Evolutionary conservation across 2,888 invertebrate genomes (phyloP).

Genomic region (Sphinx pinastri): DNA sequence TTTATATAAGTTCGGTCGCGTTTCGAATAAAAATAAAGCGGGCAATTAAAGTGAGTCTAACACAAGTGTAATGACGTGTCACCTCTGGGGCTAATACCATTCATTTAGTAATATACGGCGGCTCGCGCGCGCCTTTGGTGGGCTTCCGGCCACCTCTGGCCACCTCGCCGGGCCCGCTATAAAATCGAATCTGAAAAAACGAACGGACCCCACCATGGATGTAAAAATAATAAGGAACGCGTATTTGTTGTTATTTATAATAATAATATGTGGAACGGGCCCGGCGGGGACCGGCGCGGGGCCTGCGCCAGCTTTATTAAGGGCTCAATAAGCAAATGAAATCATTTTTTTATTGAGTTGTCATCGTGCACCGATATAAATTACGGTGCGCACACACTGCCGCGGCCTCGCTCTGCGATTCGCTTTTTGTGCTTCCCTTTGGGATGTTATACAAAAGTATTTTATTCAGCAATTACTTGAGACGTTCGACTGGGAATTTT

Average conservation of each 20-base stretch:
- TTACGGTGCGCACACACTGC: constrained; percentile 69
- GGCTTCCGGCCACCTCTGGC: constrained; percentile 59
- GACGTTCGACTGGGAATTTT: constrained; percentile 79
- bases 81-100: constrained; percentile 53
- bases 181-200: constrained; percentile 55
- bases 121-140: constrained; percentile 65
- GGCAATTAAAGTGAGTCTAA: constrained; percentile 57
- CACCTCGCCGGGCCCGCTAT: constrained; percentile 45
- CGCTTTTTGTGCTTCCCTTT: constrained; percentile 78
- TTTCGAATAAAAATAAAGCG: constrained; percentile 21
- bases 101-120: constrained; percentile 51
- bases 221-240: constrained; percentile 65
- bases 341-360: constrained; percentile 84
- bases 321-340: constrained; percentile 84
- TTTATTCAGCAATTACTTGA: constrained; percentile 83
- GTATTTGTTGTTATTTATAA: constrained; percentile 75
- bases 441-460: constrained; percentile 80
- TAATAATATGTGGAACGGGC: constrained; percentile 70
- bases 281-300: constrained; percentile 37
- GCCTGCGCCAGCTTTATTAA: constrained; percentile 77
- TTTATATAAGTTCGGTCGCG: not conserved
- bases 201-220: constrained; percentile 48
- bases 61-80: constrained; percentile 58
- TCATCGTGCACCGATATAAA: constrained; percentile 81
- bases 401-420: constrained; percentile 54